Evolutionary conservation across 2,113 vertebrate species (phyloP).

Genomic region (Aspiorhynchus laticeps): DNA sequence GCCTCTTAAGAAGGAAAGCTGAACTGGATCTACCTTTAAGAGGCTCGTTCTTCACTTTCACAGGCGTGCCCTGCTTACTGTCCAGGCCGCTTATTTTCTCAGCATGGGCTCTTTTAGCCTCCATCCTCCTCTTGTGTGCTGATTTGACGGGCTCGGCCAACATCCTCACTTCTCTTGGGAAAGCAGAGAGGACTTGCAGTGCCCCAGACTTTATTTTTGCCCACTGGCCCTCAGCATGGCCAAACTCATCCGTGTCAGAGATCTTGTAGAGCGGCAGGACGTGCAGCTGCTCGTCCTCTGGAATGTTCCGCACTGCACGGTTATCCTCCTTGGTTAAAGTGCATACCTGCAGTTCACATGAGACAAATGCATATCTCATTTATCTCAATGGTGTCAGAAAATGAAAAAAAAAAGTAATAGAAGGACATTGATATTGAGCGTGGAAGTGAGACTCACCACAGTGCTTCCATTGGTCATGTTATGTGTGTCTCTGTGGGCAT

Average conservation of each 20-base stretch:
- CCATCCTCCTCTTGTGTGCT: conserved; percentile 84
- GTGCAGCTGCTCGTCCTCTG: conserved; percentile 92
- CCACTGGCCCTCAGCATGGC: conserved; percentile 84
- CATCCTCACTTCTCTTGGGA: conserved; percentile 84
- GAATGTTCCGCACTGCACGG: conserved; percentile 86
- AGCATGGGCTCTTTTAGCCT: conserved; percentile 79
- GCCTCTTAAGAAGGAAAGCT: background rate
- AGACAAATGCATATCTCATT: conserved; percentile 36
- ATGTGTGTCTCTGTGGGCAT: conserved; percentile 92
- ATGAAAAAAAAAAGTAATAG: background rate
- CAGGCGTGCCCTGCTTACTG: conserved; percentile 80
- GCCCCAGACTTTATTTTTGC: conserved; percentile 88
- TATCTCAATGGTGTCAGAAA: background rate
- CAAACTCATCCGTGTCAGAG: conserved; percentile 89
- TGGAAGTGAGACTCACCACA: conserved; percentile 78
- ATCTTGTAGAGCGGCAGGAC: conserved; percentile 94
- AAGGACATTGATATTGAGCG: background rate
- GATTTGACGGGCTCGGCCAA: conserved; percentile 88
- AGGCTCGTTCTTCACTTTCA: conserved; percentile 80
- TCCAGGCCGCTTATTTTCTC: conserved; percentile 76
- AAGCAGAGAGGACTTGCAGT: conserved; percentile 85
- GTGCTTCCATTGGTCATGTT: conserved; percentile 97
- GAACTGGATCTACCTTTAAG: conserved; percentile 57
- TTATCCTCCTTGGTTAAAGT: conserved; percentile 94
- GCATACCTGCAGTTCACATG: conserved; percentile 81